These are phyloP conservation scores for Nicator chloris DNA, from an alignment of 2,113 vertebrate genomes.

Conservation along the genomic window DNA sequence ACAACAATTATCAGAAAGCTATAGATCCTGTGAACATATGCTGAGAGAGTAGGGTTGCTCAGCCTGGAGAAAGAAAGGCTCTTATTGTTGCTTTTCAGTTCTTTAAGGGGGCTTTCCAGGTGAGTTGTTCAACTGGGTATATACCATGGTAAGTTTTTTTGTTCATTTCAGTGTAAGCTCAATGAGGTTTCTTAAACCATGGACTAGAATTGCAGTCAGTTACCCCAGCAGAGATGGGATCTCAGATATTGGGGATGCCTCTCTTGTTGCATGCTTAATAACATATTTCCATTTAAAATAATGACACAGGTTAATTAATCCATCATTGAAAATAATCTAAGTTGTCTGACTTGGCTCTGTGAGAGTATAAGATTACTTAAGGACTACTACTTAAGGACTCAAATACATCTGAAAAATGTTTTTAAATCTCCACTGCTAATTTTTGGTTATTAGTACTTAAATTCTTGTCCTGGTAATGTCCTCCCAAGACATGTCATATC, in stretches of 20 bases:
- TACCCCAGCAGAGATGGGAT: not conserved
- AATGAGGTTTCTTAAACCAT: not conserved
- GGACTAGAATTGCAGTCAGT: not conserved
- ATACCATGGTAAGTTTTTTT: not conserved
- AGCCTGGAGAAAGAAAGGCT: not conserved
- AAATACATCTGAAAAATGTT: not conserved
- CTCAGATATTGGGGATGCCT: not conserved
- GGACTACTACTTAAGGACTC: not conserved
- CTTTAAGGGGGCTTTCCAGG: not conserved
- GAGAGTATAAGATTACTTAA: not conserved
- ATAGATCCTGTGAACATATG: not conserved
- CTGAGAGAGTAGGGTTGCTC: not conserved
- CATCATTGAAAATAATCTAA: not conserved
- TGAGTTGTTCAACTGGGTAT: not conserved
- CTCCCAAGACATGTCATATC: not conserved
- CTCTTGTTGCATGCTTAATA: not conserved
- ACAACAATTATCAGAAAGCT: not conserved
- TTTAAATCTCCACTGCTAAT: not conserved
- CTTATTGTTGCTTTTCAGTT: not conserved
- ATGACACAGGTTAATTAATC: not conserved
- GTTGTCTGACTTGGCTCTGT: not conserved
- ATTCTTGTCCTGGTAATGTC: not conserved
- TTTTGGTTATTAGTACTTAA: not conserved
- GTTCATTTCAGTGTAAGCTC: not conserved
- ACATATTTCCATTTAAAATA: not conserved